Percentiles rank a stretch among this genome's conserved stretches.
phyloP scores from a whole-genome alignment of 2,888 invertebrate genomes.

The Ichneumon xanthorius region DNA sequence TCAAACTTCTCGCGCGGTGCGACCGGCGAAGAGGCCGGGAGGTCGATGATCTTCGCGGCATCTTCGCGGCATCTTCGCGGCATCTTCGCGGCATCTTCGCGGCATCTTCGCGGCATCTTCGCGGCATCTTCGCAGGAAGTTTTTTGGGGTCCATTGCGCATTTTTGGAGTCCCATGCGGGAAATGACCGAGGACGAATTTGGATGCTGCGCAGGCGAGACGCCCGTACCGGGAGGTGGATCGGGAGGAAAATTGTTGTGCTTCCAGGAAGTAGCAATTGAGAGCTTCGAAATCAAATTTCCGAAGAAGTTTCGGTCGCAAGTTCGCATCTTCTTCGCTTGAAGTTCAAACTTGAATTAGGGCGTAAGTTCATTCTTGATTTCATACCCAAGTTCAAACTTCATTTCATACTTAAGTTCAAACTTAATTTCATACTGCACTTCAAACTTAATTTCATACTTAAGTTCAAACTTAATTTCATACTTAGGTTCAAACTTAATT shows the following conservation, averaged over 20 bases:
- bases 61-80: neutral
- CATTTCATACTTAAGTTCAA: no score
- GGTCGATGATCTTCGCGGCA: conserved; percentile 3
- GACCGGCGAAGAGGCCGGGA: neutral
- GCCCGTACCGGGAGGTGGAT: neutral
- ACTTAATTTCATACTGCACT: no score
- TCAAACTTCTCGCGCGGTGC: conserved; percentile 39
- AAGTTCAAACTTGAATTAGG: no score
- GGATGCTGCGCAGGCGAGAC: neutral
- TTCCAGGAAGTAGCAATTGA: no score
- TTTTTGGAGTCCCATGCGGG: neutral
- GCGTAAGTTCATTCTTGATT: no score
- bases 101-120: neutral
- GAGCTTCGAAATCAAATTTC: no score
- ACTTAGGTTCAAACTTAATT: no score
- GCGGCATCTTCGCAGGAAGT: neutral
- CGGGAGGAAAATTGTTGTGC: neutral
- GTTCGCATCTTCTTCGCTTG: no score
- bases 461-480: no score
- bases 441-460: no score
- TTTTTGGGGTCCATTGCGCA: neutral
- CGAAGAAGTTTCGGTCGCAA: no score
- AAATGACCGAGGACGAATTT: neutral
- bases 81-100: neutral
- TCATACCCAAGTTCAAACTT: no score